phyloP scores from a whole-genome alignment of 2,113 vertebrate species.

The Hippocampus zosterae region DNA sequence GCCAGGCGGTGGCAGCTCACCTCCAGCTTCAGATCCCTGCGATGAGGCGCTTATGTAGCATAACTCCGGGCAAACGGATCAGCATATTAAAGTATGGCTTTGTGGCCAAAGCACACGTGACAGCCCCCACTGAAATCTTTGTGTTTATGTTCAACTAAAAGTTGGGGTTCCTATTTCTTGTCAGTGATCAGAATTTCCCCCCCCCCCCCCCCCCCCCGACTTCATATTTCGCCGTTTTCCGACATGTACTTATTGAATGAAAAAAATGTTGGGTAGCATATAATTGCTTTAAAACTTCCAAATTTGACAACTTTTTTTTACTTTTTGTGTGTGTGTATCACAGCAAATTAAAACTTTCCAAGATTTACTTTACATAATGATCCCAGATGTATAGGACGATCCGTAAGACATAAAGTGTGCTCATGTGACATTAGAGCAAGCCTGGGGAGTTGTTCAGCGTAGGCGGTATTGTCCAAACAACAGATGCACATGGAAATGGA shows the following conservation, averaged over 20 bases:
- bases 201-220: no score
- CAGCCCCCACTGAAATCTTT: constrained; percentile 2
- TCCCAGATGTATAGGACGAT: not conserved
- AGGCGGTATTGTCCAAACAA: constrained; percentile 47
- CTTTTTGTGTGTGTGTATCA: not conserved
- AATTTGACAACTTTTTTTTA: not conserved
- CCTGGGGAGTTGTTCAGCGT: constrained; percentile 14
- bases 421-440: not conserved
- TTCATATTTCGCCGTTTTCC: no score
- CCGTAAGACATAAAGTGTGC: not conserved
- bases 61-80: constrained; percentile 34
- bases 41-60: constrained; percentile 39
- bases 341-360: not conserved
- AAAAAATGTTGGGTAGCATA: no score
- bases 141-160: constrained; percentile 1
- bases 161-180: no score
- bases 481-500: constrained; percentile 40
- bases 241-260: no score
- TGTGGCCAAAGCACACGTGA: constrained; percentile 30
- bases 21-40: constrained; percentile 16
- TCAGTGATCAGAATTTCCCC: no score
- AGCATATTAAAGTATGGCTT: constrained; percentile 18
- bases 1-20: constrained; percentile 15
- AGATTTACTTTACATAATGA: not conserved
- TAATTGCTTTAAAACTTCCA: not conserved